Base-by-base conservation (phyloP, 2,797 vertebrate species). In the Gymnothorax javanicus region DNA sequence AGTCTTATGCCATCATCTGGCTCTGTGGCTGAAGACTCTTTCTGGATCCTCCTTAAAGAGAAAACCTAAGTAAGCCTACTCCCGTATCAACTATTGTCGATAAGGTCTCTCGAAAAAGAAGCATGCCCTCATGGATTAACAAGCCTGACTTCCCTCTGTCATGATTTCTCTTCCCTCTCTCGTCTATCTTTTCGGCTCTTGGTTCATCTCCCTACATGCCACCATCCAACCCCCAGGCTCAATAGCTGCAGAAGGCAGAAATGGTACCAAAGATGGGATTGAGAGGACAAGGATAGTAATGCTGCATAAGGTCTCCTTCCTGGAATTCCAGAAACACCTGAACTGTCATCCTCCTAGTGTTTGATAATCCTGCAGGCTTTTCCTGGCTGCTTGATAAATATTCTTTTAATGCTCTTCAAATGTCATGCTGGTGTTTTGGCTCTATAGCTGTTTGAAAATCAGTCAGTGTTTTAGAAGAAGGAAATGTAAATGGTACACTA, bases 171-270 rank as follows among this genome's bases (percentile, higher is more conserved):
- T 43, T 43, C 33, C 33, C 56, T 64, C 67, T 57, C 64, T 82
- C 12, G 9, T 43, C 33, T 43, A 43, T 43, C 1, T 43, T 43
- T 43, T 43, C 2, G 33, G n/a, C 64, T 9, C 8, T 69, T 3
- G 64, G 23, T 69, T 69, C 69, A 25, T 73, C n/a, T 81, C 87
- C 62, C 58, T 79, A 25, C 84, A 69, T 50, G 82, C 62, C 85
- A 23, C 85, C 8, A 59, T 52, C 8, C 56, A 43, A 43, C 67
- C 60, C 1, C 17, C 92, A 99, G 98, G 97, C 98, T 93, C 97
- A 97, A 0, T 97, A 97, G 93, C 89, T 98, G 90, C 97, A 98
- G 97, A 98, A 96, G 89, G 97, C 97, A 0, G 95, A 87, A 97
- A 95, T 0, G 96, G 97, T 82, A 98, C 98, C 62, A 97, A 96